Base-by-base conservation (phyloP, 1,140 invertebrate species). In the Sitodiplosis mosellana region DNA sequence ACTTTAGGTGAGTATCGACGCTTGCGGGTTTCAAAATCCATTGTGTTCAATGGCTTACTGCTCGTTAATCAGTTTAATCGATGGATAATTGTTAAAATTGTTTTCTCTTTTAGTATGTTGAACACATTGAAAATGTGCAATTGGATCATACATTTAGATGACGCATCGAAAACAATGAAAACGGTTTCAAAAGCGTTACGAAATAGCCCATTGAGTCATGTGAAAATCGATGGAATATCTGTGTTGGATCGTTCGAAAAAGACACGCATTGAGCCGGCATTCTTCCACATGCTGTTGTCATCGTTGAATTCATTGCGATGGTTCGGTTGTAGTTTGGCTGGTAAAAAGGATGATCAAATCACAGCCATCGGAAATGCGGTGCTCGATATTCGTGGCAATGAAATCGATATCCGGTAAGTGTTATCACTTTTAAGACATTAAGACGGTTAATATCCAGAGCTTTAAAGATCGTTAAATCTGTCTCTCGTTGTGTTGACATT, bases 71-170 rank as follows among this genome's bases (percentile, higher is more conserved):
- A 38, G 3, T 38, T 38, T 38, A 17, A 38, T 38, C 12, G 17
- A 12, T 27, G 27, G 27, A 27, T 27, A 27, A 27, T 27, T 27
- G 27, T 27, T 10, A 10, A 27, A 27, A 27, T 47, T 47, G 15
- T 45, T n/a, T n/a, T 41, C 7, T 21, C 20, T 33, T 48, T n/a
- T 27, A 53, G 52, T 12, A 15, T 51, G 19, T 34, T 53, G 10
- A 53, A 53, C 27, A 53, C 52, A 44, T 40, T 53, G 40, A 53
- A 53, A 37, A 49, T 53, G 3, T 53, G 52, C 34, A 50, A 53
- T 42, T 53, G 52, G 52, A 47, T 51, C 2, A 40, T 53, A 19
- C 52, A 53, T 42, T 51, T 53, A 14, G 49, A 51, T 49, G 52
- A 53, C 33, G 27, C 49, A n/a, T 22, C 47, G 33, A 51, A 47